phyloP scores from a whole-genome alignment of 1,140 invertebrate species.

The Tyrophagus putrescentiae region DNA sequence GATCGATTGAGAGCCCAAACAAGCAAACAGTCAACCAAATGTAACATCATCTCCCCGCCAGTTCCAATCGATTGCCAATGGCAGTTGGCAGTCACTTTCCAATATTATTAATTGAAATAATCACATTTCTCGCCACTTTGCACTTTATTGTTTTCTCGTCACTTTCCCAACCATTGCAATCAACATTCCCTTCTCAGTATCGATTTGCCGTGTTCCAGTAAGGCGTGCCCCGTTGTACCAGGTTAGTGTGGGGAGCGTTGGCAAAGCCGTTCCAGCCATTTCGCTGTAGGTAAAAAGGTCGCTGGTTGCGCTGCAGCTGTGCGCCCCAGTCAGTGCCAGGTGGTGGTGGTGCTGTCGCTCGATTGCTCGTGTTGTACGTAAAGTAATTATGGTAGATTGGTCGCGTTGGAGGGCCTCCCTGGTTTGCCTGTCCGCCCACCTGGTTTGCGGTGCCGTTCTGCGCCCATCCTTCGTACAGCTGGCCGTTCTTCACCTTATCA shows the following conservation, averaged over 20 bases:
- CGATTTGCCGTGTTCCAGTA: neutral
- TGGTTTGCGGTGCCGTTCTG: neutral
- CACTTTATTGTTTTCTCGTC: too few species aligned
- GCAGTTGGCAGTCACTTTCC: too few species aligned
- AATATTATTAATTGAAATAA: too few species aligned
- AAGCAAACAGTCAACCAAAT: too few species aligned
- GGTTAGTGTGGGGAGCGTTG: too few species aligned
- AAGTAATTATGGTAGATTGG: neutral
- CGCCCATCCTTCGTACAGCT: neutral
- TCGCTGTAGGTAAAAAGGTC: neutral
- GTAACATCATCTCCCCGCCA: too few species aligned
- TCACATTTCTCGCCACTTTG: too few species aligned
- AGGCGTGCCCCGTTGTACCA: neutral
- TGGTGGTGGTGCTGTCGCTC: neutral
- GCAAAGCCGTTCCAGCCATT: neutral
- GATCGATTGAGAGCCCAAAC: too few species aligned
- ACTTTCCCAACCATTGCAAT: too few species aligned
- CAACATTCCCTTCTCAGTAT: neutral
- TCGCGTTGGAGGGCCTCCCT: neutral
- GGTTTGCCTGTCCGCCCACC: neutral
- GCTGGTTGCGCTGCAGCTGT: neutral
- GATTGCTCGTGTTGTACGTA: neutral
- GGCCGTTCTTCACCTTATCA: constrained; percentile 4
- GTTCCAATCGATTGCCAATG: too few species aligned
- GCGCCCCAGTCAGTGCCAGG: neutral